Conservation (phyloP, 1,140 invertebrate species). For the Zelostemma sp. region DNA sequence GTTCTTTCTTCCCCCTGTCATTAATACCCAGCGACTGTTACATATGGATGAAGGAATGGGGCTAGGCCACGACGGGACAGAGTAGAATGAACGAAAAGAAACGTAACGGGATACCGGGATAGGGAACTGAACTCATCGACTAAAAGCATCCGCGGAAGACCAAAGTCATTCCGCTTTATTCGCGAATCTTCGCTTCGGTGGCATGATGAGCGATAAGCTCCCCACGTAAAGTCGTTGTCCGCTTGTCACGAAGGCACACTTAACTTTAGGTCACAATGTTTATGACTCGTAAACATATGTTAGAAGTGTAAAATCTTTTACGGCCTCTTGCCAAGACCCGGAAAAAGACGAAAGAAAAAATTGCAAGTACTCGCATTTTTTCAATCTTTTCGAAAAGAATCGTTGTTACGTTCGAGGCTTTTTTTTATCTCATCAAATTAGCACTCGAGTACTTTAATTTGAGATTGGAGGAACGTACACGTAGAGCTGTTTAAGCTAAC, state of each 20-base stretch:
- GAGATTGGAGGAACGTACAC: constrained; percentile 15
- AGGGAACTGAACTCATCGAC: constrained; percentile 68
- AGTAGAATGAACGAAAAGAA: constrained; percentile 60
- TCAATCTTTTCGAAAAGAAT: no score
- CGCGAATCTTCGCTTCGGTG: constrained; percentile 28
- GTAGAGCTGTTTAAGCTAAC: constrained; percentile 11
- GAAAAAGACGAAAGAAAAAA: no score
- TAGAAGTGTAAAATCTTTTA: constrained; percentile 4
- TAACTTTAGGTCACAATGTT: constrained; percentile 37
- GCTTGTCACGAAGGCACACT: constrained; percentile 24
- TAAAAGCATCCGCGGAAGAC: constrained; percentile 68
- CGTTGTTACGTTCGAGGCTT: no score
- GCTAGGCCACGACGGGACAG: constrained; percentile 52
- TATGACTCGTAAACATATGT: constrained; percentile 23
- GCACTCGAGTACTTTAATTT: no score
- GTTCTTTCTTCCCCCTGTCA: constrained; percentile 53
- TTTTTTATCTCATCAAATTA: no score
- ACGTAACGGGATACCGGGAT: constrained; percentile 58
- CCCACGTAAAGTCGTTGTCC: constrained; percentile 5
- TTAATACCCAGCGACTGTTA: constrained; percentile 71
- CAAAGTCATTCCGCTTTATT: constrained; percentile 60
- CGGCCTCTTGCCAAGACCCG: not conserved
- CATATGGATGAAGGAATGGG: constrained; percentile 68
- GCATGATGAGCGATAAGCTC: constrained; percentile 33
- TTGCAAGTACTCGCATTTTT: no score